A percentile compares a stretch with the other conserved stretches of the same genome.
These are phyloP conservation scores for Hecatera dysodea DNA, from an alignment of 2,888 invertebrate genomes.

Conservation along the genomic window DNA sequence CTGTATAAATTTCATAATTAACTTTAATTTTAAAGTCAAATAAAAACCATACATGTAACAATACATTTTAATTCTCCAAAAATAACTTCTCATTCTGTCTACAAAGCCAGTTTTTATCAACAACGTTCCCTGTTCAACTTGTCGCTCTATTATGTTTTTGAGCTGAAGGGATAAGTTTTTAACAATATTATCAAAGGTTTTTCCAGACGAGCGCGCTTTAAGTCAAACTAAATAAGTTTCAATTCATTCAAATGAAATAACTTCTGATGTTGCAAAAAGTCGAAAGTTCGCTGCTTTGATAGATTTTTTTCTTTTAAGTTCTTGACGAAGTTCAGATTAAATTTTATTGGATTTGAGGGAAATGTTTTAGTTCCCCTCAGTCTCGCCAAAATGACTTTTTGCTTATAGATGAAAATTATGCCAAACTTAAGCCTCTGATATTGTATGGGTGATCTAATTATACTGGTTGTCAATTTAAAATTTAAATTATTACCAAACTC, in stretches of 20 bases:
- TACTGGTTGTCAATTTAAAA: background rate
- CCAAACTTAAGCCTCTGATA: background rate
- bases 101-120: constrained; percentile 29
- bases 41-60: no score
- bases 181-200: constrained; percentile 37
- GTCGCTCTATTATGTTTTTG: constrained; percentile 31
- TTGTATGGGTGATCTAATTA: background rate
- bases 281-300: constrained; percentile 18
- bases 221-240: constrained; percentile 17
- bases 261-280: constrained; percentile 37
- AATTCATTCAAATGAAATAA: constrained; percentile 46
- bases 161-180: constrained; percentile 45
- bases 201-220: constrained; percentile 36
- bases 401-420: background rate
- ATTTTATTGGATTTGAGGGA: constrained; percentile 30
- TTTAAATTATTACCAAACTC: no score
- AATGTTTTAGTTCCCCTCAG: constrained; percentile 6
- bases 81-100: background rate
- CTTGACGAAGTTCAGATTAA: constrained; percentile 12
- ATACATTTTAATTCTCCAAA: background rate
- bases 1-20: no score
- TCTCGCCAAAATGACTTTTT: background rate
- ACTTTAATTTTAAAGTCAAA: no score
- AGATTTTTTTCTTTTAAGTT: constrained; percentile 13
- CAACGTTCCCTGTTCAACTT: constrained; percentile 25